Evolutionary conservation across 2,888 invertebrate species (phyloP).

Genomic region (Choristoneura rosaceana): DNA sequence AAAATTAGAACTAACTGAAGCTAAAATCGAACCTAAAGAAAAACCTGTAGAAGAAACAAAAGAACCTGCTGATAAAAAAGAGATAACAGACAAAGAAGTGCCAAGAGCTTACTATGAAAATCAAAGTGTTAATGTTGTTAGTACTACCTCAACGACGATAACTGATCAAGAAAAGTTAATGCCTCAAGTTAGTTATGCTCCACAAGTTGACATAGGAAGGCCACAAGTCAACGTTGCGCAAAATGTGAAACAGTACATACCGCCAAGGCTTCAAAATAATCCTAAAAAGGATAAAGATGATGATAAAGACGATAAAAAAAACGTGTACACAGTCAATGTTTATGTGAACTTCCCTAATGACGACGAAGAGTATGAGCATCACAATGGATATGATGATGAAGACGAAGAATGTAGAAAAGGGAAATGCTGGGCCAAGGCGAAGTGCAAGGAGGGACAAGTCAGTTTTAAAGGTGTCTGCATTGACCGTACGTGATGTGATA

Average conservation of each 20-base stretch:
- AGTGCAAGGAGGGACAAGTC: slow-evolving; percentile 9
- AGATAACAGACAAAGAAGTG: not conserved
- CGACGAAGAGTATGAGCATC: no score
- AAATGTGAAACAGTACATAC: no score
- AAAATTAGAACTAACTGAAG: not conserved
- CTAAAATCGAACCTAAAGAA: not conserved
- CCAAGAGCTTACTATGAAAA: slow-evolving; percentile 19
- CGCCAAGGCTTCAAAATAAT: no score
- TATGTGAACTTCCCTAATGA: slow-evolving; percentile 18
- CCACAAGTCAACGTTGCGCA: not conserved
- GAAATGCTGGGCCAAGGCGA: not conserved
- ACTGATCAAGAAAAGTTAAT: slow-evolving; percentile 2
- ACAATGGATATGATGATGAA: not conserved
- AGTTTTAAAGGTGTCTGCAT: slow-evolving; percentile 7
- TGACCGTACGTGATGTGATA: not conserved
- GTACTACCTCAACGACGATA: not conserved
- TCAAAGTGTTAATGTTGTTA: slow-evolving; percentile 3
- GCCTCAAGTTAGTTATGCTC: not conserved
- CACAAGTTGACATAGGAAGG: slow-evolving; percentile 3
- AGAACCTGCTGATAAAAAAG: not conserved
- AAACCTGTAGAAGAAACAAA: not conserved
- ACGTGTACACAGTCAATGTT: slow-evolving; percentile 19
- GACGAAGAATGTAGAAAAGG: not conserved
- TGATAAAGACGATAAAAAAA: not conserved
- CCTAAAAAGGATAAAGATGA: not conserved